Evolutionary conservation across 1,140 invertebrate genomes (phyloP).

Genomic region (Parapsyche elsis): DNA sequence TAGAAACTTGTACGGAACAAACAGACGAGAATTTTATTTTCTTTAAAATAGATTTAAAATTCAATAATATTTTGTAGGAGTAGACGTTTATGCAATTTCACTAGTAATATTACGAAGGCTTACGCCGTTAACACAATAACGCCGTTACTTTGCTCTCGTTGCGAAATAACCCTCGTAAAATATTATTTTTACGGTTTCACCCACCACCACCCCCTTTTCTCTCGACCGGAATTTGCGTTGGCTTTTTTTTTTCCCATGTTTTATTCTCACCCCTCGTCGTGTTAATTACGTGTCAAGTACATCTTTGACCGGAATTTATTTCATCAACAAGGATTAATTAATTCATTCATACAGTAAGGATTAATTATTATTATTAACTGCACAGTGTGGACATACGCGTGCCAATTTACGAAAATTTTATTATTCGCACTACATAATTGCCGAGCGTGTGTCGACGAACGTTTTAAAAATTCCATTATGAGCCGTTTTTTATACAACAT

Average conservation of each 20-base stretch:
- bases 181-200: constrained; percentile 7
- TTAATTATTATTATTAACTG: too few species aligned
- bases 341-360: background rate
- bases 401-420: too few species aligned
- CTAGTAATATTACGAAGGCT: background rate
- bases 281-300: constrained; percentile 8
- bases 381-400: too few species aligned
- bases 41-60: too few species aligned
- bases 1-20: too few species aligned
- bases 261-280: background rate
- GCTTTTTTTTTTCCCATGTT: background rate
- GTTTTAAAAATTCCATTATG: too few species aligned
- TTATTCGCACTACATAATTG: too few species aligned
- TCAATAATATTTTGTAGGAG: too few species aligned
- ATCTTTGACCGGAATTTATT: constrained; percentile 23
- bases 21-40: too few species aligned
- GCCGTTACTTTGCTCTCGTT: background rate
- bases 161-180: background rate
- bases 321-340: constrained; percentile 4
- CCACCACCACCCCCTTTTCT: background rate
- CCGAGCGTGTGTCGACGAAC: too few species aligned
- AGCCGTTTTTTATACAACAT: too few species aligned
- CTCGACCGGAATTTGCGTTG: background rate
- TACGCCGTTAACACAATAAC: background rate
- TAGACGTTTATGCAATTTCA: too few species aligned